Evolutionary conservation across 2,113 vertebrate genomes (phyloP), one percentile per base, ranked within the genome.

Genomic region (Scalopus aquaticus): DNA sequence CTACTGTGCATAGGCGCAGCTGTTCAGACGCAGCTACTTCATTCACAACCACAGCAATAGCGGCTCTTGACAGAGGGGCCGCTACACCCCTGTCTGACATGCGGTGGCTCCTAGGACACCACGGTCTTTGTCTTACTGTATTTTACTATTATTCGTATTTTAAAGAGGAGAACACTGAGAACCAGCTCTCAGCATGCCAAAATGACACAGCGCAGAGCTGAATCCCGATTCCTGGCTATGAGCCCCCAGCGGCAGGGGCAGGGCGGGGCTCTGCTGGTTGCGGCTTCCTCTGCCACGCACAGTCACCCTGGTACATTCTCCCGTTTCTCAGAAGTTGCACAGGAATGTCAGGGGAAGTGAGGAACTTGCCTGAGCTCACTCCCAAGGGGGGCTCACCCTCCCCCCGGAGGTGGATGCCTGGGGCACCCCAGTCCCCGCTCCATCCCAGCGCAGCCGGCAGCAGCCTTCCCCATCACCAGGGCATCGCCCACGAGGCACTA

Each of bases 401-500:
- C 49, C 49, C 49, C 16, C 7, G 49, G 15, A 51, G 49, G 49
- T 5, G 17, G 49, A 51, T 15, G 46, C 3, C 16, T 51, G 49
- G 49, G 49, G 15, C 7, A 16, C 49, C 49, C 3, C 15, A 16
- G 46, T 49, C 46, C 3, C 3, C 15, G 16, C 49, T 51, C 15
- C 49, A 7, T 44, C 46, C 46, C 2, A 9, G 1, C 0, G 7
- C 6, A 22, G 16, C 35, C 26, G 26, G 15, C 3, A 54, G 26
- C 0, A 1, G 15, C 35, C 30, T 2, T 2, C 35, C 37, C 26
- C 5, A 13, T 13, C 19, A 6, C 0, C 1, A 2, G 62, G 42
- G 5, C 3, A 32, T 4, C 17, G 19, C 2, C 4, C 7, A 28
- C n/a, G 0, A 64, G 20, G 24, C 19, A 39, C 13, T 49, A 10